Evolutionary conservation across 2,113 vertebrate genomes (phyloP).

Genomic region (Xiphophorus couchianus): DNA sequence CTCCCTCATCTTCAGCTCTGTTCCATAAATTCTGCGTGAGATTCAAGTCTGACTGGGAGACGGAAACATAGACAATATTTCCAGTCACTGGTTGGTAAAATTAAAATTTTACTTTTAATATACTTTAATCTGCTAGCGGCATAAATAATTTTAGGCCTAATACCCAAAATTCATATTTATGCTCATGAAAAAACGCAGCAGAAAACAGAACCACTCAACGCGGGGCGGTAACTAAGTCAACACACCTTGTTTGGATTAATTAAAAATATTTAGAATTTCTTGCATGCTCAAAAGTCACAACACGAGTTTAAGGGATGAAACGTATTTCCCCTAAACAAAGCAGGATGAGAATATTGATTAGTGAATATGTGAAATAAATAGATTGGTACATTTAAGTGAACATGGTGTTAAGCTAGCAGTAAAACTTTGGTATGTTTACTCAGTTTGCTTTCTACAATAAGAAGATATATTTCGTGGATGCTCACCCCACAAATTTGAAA

Average conservation of each 20-base stretch:
- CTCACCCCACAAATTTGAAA: neutral
- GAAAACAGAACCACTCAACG: too few species aligned
- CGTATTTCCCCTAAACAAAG: constrained; percentile 17
- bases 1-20: neutral
- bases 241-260: too few species aligned
- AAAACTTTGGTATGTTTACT: neutral
- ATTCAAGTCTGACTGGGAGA: neutral
- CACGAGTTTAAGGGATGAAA: neutral
- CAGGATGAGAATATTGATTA: neutral
- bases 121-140: too few species aligned
- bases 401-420: constrained; percentile 17
- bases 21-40: neutral
- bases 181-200: too few species aligned
- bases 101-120: too few species aligned
- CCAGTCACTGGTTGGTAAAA: neutral
- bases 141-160: too few species aligned
- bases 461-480: neutral
- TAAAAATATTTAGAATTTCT: too few species aligned
- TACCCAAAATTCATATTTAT: too few species aligned
- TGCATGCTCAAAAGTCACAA: neutral
- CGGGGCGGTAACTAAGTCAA: too few species aligned
- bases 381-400: constrained; percentile 17
- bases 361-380: constrained; percentile 5
- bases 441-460: neutral
- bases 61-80: neutral